Base-by-base conservation (phyloP, 2,888 invertebrate genomes). In the Epicampocera succincta region DNA sequence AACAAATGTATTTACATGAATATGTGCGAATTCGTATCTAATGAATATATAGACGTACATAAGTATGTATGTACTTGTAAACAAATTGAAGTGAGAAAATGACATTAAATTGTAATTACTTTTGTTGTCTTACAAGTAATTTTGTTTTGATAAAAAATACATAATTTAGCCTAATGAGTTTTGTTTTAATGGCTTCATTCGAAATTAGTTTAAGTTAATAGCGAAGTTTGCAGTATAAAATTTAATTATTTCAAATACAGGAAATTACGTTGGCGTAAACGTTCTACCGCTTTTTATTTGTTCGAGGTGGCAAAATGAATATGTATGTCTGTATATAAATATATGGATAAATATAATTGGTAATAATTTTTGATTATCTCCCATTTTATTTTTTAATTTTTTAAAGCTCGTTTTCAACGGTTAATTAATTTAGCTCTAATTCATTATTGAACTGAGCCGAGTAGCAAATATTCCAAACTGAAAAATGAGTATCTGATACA, bases 41-140 rank as follows among this genome's bases (percentile, higher is more conserved):
- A 29, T 29, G 29, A 4, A 29, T 29, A 29, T 6, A 29, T 4
- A 4, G 3, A 6, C 6, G 6, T 29, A 29, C 29, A 29, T 29
- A 6, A 4, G 33, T 33, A 33, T 48, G 15, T 12, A 3, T 48
- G 33, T 17, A 44, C 5, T 12, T 63, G 48, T 72, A 50, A 13
- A 44, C 33, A 54, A 40, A 44, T 54, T 65, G 72, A 80, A 75
- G 52, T 63, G 63, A 33, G 52, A 60, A 73, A 83, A 75, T 71
- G 40, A 79, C 78, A 78, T 83, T 78, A 78, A 75, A 83, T 75
- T 83, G 66, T 83, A 78, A 83, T 83, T 83, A 83, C 71, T 42
- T 75, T 65, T 63, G 61, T 54, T 63, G 42, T 72, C 52, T 61
- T 73, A 54, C 44, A 25, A 54, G 44, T n/a, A 73, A 33, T 63